Conservation (phyloP, 2,888 invertebrate genomes). For the Philereme transversata region DNA sequence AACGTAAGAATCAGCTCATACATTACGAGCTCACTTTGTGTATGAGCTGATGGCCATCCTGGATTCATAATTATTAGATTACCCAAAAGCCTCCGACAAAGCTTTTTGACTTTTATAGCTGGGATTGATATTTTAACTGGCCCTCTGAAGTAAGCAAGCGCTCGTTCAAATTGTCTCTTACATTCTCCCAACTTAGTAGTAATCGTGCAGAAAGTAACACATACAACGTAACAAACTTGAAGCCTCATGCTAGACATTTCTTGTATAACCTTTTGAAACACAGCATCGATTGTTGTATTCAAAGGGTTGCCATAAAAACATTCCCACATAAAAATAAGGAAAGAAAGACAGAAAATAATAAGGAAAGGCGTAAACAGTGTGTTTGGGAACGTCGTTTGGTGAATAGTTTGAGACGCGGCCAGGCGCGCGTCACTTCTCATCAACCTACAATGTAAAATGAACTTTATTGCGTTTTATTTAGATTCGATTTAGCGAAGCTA, state of each 20-base stretch:
- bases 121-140: too few species aligned
- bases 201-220: too few species aligned
- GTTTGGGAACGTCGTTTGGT: slow-evolving; percentile 28
- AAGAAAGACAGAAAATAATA: slow-evolving; percentile 44
- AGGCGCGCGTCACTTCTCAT: slow-evolving; percentile 8
- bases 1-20: too few species aligned
- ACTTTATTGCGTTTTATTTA: not conserved
- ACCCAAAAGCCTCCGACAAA: too few species aligned
- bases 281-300: slow-evolving; percentile 22
- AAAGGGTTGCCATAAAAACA: slow-evolving; percentile 31
- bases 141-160: too few species aligned
- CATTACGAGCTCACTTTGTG: too few species aligned
- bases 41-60: too few species aligned
- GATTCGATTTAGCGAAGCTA: not conserved
- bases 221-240: not conserved
- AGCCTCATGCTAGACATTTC: not conserved
- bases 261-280: slow-evolving; percentile 11
- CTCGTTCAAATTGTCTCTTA: too few species aligned
- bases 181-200: too few species aligned
- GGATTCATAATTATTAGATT: too few species aligned
- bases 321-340: slow-evolving; percentile 27
- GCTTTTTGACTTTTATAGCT: too few species aligned
- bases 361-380: slow-evolving; percentile 41
- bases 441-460: slow-evolving; percentile 5
- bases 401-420: slow-evolving; percentile 43